phyloP scores from a whole-genome alignment of 1,140 invertebrate species.

The Elymnias hypermnestra region DNA sequence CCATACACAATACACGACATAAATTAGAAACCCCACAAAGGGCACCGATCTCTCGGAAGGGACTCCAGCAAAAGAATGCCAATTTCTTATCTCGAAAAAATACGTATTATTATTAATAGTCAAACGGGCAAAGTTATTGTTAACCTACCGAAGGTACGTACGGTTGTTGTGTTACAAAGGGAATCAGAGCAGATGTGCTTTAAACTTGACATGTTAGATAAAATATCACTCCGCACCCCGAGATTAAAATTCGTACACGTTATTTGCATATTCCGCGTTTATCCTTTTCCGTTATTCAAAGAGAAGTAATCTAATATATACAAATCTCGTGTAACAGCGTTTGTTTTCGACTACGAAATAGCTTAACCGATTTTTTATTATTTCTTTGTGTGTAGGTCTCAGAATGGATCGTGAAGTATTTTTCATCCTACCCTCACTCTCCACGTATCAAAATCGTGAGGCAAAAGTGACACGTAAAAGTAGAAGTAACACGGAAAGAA shows the following conservation, averaged over 20 bases:
- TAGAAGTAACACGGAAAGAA: too few relatives aligned
- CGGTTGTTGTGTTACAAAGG: constrained; percentile 29
- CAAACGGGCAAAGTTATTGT: constrained; percentile 51
- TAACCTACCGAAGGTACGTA: constrained; percentile 47
- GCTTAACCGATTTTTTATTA: too few relatives aligned
- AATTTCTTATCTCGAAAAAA: constrained; percentile 70
- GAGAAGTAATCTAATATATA: constrained; percentile 35
- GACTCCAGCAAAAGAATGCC: constrained; percentile 68
- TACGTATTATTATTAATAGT: constrained; percentile 64
- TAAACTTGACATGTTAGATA: constrained; percentile 43
- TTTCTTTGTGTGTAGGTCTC: too few relatives aligned
- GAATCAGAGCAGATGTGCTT: constrained; percentile 67
- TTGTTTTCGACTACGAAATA: too few relatives aligned
- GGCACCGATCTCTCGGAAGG: constrained; percentile 62
- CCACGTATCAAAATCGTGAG: too few relatives aligned
- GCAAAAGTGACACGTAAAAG: too few relatives aligned
- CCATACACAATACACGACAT: constrained; percentile 69
- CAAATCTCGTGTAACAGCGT: too few relatives aligned
- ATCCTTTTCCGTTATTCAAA: constrained; percentile 33
- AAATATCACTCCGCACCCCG: constrained; percentile 40
- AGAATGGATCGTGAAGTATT: too few relatives aligned
- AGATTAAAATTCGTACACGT: constrained; percentile 28
- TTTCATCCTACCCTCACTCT: too few relatives aligned
- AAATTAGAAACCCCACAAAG: constrained; percentile 74
- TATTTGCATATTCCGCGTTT: constrained; percentile 57